Percentiles rank a stretch among this genome's conserved stretches.
Conservation (phyloP, 2,888 invertebrate species). For the Diarsia dahlii region DNA sequence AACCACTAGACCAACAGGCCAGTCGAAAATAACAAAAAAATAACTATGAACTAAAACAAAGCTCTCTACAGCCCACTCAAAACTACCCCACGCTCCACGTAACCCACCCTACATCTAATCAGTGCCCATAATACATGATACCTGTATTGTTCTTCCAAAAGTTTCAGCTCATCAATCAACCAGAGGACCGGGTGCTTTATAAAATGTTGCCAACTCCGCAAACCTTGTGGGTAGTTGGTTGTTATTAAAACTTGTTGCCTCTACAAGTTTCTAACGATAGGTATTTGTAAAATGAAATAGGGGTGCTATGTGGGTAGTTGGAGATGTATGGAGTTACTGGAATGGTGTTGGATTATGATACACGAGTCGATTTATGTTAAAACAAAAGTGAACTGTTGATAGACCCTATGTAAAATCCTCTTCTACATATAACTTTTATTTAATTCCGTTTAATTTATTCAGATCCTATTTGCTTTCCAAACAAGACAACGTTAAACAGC, state of each 20-base stretch:
- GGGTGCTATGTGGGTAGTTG: conserved; percentile 14
- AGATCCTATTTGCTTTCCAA: neutral
- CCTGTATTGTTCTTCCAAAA: conserved; percentile 69
- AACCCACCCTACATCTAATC: conserved; percentile 47
- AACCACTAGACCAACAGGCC: no score
- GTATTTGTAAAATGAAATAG: conserved; percentile 57
- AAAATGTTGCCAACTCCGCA: conserved; percentile 67
- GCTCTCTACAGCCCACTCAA: conserved; percentile 12
- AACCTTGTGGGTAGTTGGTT: conserved; percentile 64
- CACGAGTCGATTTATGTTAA: neutral
- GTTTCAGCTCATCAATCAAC: conserved; percentile 80
- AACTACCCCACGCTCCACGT: conserved; percentile 31
- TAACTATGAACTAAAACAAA: neutral
- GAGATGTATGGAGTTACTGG: conserved; percentile 8
- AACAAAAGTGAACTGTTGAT: neutral
- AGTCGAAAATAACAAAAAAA: no score
- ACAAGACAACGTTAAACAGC: neutral
- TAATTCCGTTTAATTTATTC: neutral
- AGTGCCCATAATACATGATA: conserved; percentile 57
- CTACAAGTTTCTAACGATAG: conserved; percentile 56
- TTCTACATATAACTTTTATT: neutral
- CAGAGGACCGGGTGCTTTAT: conserved; percentile 71
- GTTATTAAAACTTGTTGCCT: conserved; percentile 67
- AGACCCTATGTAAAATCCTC: no score
- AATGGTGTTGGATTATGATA: conserved; percentile 1